phyloP scores from a whole-genome alignment of 2,113 vertebrate species.

The Grammomys dolichurus region DNA sequence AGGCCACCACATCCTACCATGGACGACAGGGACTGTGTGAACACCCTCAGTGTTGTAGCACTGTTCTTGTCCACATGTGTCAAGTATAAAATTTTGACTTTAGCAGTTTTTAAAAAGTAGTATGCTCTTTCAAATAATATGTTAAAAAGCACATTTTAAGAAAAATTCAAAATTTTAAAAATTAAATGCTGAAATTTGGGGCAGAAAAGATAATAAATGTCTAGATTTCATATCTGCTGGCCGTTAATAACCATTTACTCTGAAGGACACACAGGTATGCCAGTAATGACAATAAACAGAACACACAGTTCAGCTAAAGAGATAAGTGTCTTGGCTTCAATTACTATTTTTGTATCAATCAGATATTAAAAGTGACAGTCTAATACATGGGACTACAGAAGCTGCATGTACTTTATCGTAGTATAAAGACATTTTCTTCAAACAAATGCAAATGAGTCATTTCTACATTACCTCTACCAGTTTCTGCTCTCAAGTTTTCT shows the following conservation, averaged over 20 bases:
- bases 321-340: neutral
- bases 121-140: neutral
- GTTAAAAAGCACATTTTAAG: neutral
- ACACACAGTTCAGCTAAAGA: neutral
- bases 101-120: neutral
- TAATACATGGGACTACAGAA: neutral
- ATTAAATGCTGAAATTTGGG: neutral
- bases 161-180: neutral
- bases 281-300: neutral
- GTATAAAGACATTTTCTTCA: neutral
- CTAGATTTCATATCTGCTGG: neutral
- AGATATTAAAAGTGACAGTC: neutral
- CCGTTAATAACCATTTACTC: neutral
- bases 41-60: no score
- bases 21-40: neutral
- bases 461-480: neutral
- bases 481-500: neutral
- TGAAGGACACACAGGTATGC: neutral
- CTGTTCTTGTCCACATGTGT: neutral
- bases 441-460: conserved; percentile 8
- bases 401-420: neutral
- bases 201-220: neutral
- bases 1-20: neutral
- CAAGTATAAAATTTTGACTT: neutral
- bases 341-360: neutral